These are phyloP conservation scores for Sclerurus mexicanus DNA, from an alignment of 2,113 vertebrate species.

Conservation along the genomic window DNA sequence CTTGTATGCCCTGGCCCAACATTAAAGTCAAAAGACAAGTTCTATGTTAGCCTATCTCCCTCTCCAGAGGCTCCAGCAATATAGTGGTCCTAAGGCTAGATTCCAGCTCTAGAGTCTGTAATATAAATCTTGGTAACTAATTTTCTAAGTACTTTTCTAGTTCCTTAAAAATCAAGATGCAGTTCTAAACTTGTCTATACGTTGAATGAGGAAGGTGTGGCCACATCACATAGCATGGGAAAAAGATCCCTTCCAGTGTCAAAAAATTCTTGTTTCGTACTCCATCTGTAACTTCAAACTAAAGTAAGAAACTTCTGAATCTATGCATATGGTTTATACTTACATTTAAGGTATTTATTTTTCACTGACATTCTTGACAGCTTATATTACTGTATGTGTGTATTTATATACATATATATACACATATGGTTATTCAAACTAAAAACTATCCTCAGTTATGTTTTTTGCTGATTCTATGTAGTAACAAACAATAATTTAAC, in stretches of 20 bases:
- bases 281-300: neutral
- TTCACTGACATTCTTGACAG: neutral
- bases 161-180: neutral
- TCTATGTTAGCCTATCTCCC: neutral
- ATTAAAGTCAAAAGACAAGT: neutral
- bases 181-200: neutral
- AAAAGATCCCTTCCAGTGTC: neutral
- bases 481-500: neutral
- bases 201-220: neutral
- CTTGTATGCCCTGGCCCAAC: neutral
- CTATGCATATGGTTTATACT: neutral
- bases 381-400: neutral
- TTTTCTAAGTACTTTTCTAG: neutral
- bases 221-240: neutral
- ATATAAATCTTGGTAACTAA: neutral
- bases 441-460: neutral
- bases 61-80: neutral
- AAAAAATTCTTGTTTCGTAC: neutral
- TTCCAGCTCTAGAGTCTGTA: neutral
- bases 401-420: neutral
- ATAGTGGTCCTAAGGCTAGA: neutral
- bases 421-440: neutral
- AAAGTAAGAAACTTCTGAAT: neutral
- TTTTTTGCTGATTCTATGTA: neutral
- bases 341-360: neutral